Conservation (phyloP, 1,140 invertebrate genomes). For the Leptinotarsa lineolata region DNA sequence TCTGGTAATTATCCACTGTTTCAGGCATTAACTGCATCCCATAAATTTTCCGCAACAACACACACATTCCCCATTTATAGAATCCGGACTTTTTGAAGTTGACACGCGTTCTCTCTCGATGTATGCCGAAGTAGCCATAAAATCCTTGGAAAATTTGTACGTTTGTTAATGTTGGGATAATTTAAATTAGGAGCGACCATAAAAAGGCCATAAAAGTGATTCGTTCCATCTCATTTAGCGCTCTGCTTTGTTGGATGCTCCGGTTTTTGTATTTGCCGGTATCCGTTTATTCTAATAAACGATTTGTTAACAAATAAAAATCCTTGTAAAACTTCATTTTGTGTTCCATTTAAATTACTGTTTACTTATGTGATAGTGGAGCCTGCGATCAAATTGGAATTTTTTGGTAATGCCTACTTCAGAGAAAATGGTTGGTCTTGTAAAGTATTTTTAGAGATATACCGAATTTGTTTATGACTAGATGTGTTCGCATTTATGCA, state of each 20-base stretch:
- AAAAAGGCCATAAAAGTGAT: slow-evolving; percentile 6
- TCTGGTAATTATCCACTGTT: neutral
- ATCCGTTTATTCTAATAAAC: neutral
- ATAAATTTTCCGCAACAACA: neutral
- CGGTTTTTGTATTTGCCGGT: neutral
- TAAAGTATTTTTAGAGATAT: no score
- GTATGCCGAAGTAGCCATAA: neutral
- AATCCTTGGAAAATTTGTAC: slow-evolving; percentile 1
- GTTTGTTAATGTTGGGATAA: slow-evolving; percentile 2
- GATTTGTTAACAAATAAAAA: neutral
- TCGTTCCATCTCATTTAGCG: neutral
- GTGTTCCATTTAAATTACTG: neutral
- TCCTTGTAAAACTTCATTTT: neutral
- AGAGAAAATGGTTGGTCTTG: no score
- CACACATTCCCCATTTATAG: neutral
- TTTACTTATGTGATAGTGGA: no score
- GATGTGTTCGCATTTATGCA: no score
- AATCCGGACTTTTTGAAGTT: neutral
- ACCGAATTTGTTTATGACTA: no score
- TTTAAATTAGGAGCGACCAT: slow-evolving; percentile 1
- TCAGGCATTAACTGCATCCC: neutral
- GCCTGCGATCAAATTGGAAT: no score
- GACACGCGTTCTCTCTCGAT: neutral
- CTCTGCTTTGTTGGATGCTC: no score
- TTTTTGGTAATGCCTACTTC: no score